Evolutionary conservation across 2,888 invertebrate genomes (phyloP).

Genomic region (Drosophila mulleri): DNA sequence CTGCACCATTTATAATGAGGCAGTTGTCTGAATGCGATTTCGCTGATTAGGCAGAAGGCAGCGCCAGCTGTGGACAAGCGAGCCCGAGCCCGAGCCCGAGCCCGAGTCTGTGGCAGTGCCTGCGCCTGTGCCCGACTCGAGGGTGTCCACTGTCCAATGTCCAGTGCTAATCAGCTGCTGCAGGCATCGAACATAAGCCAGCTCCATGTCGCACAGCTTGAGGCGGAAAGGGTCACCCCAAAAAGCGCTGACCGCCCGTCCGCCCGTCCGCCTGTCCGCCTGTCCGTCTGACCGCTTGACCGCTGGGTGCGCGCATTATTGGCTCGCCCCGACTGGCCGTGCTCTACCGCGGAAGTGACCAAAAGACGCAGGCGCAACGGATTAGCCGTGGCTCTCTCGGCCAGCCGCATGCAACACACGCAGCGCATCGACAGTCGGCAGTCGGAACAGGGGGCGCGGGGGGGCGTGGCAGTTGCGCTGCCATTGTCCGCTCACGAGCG

Average conservation of each 20-base stretch:
- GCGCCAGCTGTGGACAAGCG: constrained; percentile 31
- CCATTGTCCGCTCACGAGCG: constrained; percentile 68
- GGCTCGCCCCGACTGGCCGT: constrained; percentile 47
- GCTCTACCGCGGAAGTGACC: constrained; percentile 73
- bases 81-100: neutral
- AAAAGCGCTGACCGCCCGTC: constrained; percentile 49
- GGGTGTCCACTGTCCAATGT: constrained; percentile 9
- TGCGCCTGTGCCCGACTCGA: too few species aligned
- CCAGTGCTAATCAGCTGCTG: constrained; percentile 39
- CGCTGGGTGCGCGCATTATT: constrained; percentile 70
- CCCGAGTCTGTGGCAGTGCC: too few species aligned
- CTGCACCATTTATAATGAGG: constrained; percentile 41
- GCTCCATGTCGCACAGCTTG: constrained; percentile 40
- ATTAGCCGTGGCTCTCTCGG: constrained; percentile 36
- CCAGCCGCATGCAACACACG: constrained; percentile 3
- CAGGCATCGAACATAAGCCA: constrained; percentile 41
- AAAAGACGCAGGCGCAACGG: constrained; percentile 65
- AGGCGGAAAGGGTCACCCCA: constrained; percentile 8
- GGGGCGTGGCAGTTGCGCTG: neutral
- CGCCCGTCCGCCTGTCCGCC: constrained; percentile 65
- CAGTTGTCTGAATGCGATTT: constrained; percentile 37
- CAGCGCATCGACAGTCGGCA: too few species aligned
- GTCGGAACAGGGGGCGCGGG: too few species aligned
- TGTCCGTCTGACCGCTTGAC: constrained; percentile 69
- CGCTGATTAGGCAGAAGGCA: constrained; percentile 29